Conservation (phyloP, 2,888 invertebrate genomes). For the Pollenia labialis region DNA sequence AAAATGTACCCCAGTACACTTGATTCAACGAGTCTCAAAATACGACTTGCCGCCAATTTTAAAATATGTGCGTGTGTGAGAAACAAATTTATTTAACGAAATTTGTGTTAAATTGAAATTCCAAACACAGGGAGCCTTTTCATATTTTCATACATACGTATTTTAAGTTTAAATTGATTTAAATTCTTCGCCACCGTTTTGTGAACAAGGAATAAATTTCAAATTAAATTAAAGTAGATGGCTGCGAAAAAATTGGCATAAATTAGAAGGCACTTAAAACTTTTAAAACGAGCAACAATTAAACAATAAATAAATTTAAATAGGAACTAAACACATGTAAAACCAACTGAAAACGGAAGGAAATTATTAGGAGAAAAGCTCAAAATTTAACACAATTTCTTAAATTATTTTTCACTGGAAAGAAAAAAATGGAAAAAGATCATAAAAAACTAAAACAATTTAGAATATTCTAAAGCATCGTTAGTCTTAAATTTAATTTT, state of each 20-base stretch:
- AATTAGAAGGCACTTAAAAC: not conserved
- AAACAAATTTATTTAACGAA: no score
- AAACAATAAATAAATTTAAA: not conserved
- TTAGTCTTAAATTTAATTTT: no score
- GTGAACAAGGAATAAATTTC: not conserved
- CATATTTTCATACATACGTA: no score
- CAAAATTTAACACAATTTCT: constrained; percentile 3
- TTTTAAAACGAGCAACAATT: not conserved
- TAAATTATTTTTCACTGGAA: not conserved
- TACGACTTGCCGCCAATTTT: no score
- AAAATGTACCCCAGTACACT: no score
- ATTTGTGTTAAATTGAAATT: no score
- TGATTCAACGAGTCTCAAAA: no score
- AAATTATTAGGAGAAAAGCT: constrained; percentile 32
- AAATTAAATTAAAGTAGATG: constrained; percentile 11
- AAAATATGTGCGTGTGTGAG: no score
- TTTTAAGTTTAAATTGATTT: no score
- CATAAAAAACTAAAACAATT: not conserved
- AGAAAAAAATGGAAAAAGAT: not conserved
- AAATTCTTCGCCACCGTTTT: not conserved
- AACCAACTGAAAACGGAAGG: constrained; percentile 19
- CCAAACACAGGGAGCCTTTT: no score
- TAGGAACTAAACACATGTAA: not conserved
- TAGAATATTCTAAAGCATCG: no score
- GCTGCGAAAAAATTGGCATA: not conserved